A percentile compares a stretch with the other conserved stretches of the same genome.
These are phyloP conservation scores for Gnathonemus longibarbis DNA, from an alignment of 2,113 vertebrate genomes.

Conservation along the genomic window DNA sequence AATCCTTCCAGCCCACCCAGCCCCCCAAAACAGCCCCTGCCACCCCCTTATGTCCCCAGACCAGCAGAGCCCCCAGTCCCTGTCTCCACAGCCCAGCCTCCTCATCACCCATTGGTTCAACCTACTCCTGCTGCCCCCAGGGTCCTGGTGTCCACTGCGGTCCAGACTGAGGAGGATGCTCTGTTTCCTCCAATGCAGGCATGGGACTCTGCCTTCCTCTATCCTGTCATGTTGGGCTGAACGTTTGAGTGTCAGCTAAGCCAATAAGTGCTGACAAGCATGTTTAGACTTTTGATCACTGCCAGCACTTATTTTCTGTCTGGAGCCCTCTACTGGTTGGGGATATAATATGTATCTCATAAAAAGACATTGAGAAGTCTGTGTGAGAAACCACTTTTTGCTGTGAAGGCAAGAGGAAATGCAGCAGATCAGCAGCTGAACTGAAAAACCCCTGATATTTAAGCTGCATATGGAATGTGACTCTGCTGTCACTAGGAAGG, in stretches of 20 bases:
- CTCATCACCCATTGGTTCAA: constrained; percentile 43
- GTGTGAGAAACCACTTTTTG: neutral
- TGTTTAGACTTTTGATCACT: neutral
- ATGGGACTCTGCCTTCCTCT: constrained; percentile 46
- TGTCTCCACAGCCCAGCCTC: constrained; percentile 33
- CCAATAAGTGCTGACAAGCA: neutral
- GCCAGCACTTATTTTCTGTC: neutral
- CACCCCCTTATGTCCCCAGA: constrained; percentile 25
- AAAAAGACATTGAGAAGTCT: neutral
- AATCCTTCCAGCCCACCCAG: constrained; percentile 27
- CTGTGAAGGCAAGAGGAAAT: neutral
- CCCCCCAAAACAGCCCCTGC: constrained; percentile 21
- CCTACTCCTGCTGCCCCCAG: constrained; percentile 46
- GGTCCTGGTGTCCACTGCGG: constrained; percentile 75
- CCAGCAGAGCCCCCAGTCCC: constrained; percentile 40
- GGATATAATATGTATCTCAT: neutral
- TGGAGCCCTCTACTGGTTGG: neutral
- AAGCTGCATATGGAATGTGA: neutral
- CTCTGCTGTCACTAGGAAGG: neutral
- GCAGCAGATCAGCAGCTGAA: neutral
- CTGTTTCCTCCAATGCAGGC: constrained; percentile 75
- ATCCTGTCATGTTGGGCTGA: neutral
- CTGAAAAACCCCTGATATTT: neutral
- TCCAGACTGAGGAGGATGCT: constrained; percentile 81
- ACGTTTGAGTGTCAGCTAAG: neutral